Conservation (phyloP, 2,888 invertebrate species). For the Nasonovia ribisnigri region DNA sequence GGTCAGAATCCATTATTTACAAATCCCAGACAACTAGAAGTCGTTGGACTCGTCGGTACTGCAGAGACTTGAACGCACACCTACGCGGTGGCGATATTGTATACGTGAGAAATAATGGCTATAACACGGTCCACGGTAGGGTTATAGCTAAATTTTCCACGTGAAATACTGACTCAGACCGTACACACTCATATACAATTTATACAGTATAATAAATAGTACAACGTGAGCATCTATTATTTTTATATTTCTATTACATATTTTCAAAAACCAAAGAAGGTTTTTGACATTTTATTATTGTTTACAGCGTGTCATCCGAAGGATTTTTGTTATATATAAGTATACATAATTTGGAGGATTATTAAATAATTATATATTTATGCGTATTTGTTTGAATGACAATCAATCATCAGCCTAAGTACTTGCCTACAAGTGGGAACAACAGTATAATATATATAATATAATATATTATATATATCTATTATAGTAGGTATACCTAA, state of each 20-base stretch:
- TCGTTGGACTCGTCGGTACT: slow-evolving; percentile 54
- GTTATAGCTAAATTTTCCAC: not conserved
- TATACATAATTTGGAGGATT: not conserved
- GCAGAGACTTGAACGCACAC: slow-evolving; percentile 52
- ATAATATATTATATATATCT: too few species aligned
- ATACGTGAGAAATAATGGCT: not conserved
- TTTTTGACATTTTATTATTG: not conserved
- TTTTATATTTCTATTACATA: not conserved
- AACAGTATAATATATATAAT: not conserved
- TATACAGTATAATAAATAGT: not conserved
- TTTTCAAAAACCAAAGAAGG: not conserved
- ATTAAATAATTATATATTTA: not conserved
- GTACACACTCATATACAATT: not conserved
- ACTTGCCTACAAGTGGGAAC: not conserved
- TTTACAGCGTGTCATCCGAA: not conserved
- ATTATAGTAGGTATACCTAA: not conserved
- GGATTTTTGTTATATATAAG: not conserved
- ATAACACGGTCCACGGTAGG: not conserved
- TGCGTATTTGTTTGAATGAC: not conserved
- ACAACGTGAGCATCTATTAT: not conserved
- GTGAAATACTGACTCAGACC: not conserved
- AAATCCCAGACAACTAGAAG: slow-evolving; percentile 51
- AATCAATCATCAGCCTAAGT: not conserved
- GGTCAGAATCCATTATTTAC: slow-evolving; percentile 52
- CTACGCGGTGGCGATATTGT: slow-evolving; percentile 25